A percentile compares a stretch with the other conserved stretches of the same genome.
phyloP scores from a whole-genome alignment of 2,113 vertebrate genomes.

The Actinemys pallida region DNA sequence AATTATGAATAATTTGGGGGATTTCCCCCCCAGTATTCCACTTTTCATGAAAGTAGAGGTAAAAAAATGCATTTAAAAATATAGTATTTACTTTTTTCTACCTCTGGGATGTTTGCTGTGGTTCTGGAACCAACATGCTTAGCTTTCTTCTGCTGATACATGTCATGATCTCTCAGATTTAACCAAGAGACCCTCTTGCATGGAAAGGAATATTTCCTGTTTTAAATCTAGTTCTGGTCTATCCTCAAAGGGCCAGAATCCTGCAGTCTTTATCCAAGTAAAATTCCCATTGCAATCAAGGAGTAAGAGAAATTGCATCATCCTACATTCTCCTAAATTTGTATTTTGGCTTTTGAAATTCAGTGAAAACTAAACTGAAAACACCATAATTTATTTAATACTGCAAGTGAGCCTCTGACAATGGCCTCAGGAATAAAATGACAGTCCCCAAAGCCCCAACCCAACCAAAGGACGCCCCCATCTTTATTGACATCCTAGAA shows the following conservation, averaged over 20 bases:
- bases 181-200: neutral
- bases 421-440: neutral
- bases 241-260: slow-evolving; percentile 18
- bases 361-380: slow-evolving; percentile 21
- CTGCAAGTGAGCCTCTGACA: slow-evolving; percentile 35
- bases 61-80: slow-evolving; percentile 70
- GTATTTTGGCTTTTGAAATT: slow-evolving; percentile 35
- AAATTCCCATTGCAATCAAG: slow-evolving; percentile 16
- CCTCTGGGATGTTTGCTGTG: slow-evolving; percentile 35
- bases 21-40: neutral
- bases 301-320: neutral
- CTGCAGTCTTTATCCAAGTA: neutral
- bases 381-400: slow-evolving; percentile 28
- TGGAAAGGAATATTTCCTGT: neutral
- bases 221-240: slow-evolving; percentile 18
- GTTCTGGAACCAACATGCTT: neutral
- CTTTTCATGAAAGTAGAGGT: slow-evolving; percentile 25
- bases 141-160: neutral
- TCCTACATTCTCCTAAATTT: neutral
- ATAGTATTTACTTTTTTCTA: neutral
- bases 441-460: neutral
- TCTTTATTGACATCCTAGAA: neutral
- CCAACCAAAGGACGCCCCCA: neutral
- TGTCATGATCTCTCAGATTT: slow-evolving; percentile 12
- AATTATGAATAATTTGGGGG: neutral